phyloP scores from a whole-genome alignment of 1,140 invertebrate species.

The Sipha flava region DNA sequence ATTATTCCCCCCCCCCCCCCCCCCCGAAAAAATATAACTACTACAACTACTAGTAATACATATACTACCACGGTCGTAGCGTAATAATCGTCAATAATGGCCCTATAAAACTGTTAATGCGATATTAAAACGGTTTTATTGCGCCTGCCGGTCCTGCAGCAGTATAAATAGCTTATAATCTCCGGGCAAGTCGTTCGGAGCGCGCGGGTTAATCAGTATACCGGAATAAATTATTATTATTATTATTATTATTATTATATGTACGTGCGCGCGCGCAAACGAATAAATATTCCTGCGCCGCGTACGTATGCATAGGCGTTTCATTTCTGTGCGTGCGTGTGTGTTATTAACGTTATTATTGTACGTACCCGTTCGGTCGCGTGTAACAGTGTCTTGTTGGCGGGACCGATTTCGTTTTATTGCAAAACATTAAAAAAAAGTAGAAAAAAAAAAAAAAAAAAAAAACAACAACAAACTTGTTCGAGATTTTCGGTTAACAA shows the following conservation, averaged over 20 bases:
- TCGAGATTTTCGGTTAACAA: background rate
- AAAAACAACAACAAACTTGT: conserved; percentile 8
- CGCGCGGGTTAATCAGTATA: background rate
- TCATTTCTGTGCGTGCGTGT: too few relatives aligned
- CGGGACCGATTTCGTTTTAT: conserved; percentile 18
- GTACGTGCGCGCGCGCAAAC: background rate
- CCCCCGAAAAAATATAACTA: too few relatives aligned
- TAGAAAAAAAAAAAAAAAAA: conserved; percentile 12
- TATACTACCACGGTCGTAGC: too few relatives aligned
- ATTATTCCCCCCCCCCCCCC: too few relatives aligned
- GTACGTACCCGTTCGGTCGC: background rate
- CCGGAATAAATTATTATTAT: background rate
- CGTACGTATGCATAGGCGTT: background rate
- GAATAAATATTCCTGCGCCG: background rate
- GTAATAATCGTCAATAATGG: conserved; percentile 25
- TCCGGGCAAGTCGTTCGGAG: background rate
- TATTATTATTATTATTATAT: background rate
- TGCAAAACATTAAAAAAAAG: conserved; percentile 19
- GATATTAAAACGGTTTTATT: conserved; percentile 29
- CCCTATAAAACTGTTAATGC: conserved; percentile 25
- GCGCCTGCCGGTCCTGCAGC: background rate
- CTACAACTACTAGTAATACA: too few relatives aligned
- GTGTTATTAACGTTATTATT: background rate
- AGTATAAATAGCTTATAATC: conserved; percentile 1
- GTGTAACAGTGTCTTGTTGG: background rate